Conservation (phyloP, 2,888 invertebrate species). For the Alviniconcha strummeri region DNA sequence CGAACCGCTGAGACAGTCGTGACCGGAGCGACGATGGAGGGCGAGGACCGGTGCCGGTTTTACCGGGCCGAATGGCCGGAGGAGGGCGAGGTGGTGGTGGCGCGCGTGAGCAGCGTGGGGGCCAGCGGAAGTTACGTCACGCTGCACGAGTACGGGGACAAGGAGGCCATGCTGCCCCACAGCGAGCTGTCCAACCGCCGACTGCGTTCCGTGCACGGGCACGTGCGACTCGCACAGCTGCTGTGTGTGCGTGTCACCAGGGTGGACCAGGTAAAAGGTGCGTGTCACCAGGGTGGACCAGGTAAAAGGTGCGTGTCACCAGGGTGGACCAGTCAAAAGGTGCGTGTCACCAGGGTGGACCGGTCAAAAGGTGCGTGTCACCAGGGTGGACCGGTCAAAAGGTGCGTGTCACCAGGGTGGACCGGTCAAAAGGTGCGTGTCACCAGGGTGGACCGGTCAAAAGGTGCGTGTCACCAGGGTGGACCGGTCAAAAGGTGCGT, state of each 20-base stretch:
- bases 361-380: background rate
- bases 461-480: background rate
- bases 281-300: background rate
- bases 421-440: background rate
- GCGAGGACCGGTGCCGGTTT: background rate
- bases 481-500: too few species aligned
- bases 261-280: background rate
- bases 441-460: background rate
- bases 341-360: background rate
- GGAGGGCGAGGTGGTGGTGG: conserved; percentile 18
- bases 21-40: background rate
- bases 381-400: too few species aligned
- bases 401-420: too few species aligned
- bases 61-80: background rate
- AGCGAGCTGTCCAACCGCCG: conserved; percentile 16
- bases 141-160: conserved; percentile 6
- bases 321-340: background rate
- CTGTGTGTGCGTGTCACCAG: background rate
- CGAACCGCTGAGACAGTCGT: too few species aligned
- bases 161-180: conserved; percentile 21
- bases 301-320: background rate
- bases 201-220: conserved; percentile 13
- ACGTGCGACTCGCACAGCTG: conserved; percentile 4
- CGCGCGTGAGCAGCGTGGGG: background rate
- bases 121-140: conserved; percentile 15